Evolutionary conservation across 2,888 invertebrate genomes (phyloP).

Genomic region (Drosophila eohydei): DNA sequence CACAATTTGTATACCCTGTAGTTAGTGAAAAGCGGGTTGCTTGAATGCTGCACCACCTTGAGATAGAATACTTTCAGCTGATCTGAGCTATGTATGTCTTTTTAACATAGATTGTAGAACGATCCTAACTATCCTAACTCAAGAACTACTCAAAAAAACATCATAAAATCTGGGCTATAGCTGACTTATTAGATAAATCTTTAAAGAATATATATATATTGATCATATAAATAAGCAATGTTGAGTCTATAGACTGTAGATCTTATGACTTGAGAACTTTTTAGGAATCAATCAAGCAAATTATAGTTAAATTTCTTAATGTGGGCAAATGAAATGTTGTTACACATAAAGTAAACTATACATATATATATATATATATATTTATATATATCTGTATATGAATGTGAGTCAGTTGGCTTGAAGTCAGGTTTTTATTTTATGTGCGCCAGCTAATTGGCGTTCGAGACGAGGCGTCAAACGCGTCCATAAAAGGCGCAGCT

Average conservation of each 20-base stretch:
- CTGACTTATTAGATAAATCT: background rate
- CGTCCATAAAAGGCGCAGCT: slow-evolving; percentile 61
- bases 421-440: slow-evolving; percentile 25
- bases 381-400: background rate
- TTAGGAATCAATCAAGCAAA: slow-evolving; percentile 1
- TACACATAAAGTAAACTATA: background rate
- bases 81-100: background rate
- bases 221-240: background rate
- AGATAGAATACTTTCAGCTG: too few relatives aligned
- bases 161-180: background rate
- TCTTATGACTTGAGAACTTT: background rate
- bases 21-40: background rate
- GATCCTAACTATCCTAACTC: background rate
- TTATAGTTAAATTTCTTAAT: background rate
- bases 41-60: too few relatives aligned
- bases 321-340: slow-evolving; percentile 14
- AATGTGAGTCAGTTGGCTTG: slow-evolving; percentile 2
- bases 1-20: background rate
- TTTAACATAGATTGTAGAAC: too few relatives aligned
- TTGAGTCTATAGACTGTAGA: background rate
- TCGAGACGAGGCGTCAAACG: slow-evolving; percentile 55
- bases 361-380: background rate
- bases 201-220: background rate
- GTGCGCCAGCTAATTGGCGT: slow-evolving; percentile 59
- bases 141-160: background rate